A percentile compares a stretch with the other conserved stretches of the same genome.
Evolutionary conservation across 2,113 vertebrate genomes (phyloP).

Genomic region (Cryptomyrus ogoouensis): DNA sequence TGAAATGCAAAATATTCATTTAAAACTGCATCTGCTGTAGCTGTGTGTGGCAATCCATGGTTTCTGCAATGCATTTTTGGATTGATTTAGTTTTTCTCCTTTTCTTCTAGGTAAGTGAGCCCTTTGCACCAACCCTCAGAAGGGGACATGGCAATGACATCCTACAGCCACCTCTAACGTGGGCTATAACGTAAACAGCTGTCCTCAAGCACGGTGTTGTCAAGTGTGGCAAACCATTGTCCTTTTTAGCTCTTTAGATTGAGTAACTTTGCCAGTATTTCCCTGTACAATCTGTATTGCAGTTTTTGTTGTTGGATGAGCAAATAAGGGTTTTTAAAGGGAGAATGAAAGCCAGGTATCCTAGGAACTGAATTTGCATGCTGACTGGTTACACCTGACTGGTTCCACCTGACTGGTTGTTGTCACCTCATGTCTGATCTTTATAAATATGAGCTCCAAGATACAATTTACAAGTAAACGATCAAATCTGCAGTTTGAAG

Average conservation of each 20-base stretch:
- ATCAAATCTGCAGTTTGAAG: background rate
- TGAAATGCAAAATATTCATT: background rate
- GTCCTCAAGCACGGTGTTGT: background rate
- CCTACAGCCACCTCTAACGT: background rate
- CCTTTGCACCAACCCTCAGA: background rate
- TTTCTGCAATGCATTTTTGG: background rate
- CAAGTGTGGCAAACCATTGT: background rate
- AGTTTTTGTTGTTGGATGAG: background rate
- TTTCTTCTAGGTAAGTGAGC: constrained; percentile 30
- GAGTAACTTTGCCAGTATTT: background rate
- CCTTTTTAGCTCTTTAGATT: background rate
- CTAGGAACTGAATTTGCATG: background rate
- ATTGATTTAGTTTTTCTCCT: background rate
- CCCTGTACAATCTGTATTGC: background rate
- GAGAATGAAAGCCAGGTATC: background rate
- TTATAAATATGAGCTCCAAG: background rate
- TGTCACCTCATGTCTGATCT: background rate
- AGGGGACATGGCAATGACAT: background rate
- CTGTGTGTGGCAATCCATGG: background rate
- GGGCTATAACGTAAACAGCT: background rate
- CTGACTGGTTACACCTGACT: background rate
- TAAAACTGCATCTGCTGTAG: background rate
- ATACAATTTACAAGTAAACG: background rate
- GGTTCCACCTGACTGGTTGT: background rate
- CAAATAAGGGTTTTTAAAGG: background rate